phyloP scores from a whole-genome alignment of 2,888 invertebrate genomes.

The Idaea aversata region DNA sequence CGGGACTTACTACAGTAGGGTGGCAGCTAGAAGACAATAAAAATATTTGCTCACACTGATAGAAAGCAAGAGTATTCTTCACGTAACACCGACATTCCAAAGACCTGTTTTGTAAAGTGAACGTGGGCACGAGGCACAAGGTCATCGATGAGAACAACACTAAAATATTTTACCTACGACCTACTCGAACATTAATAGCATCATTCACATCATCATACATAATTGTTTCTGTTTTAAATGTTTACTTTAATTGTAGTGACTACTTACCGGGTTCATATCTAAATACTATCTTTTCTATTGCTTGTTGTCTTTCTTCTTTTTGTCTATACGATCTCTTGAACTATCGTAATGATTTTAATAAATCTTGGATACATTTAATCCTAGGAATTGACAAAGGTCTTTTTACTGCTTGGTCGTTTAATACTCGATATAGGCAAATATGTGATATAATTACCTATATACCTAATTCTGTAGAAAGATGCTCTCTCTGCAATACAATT shows the following conservation, averaged over 20 bases:
- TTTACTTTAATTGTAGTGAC: neutral
- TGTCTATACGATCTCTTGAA: too few relatives aligned
- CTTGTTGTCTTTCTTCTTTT: too few relatives aligned
- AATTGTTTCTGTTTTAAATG: constrained; percentile 12
- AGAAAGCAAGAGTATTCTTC: constrained; percentile 52
- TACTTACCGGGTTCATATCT: neutral
- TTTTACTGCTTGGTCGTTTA: too few relatives aligned
- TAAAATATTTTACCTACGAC: constrained; percentile 31
- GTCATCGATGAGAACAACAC: constrained; percentile 56
- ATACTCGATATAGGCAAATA: too few relatives aligned
- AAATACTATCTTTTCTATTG: too few relatives aligned
- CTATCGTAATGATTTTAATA: too few relatives aligned
- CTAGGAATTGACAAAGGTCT: too few relatives aligned
- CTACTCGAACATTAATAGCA: constrained; percentile 25
- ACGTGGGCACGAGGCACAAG: constrained; percentile 50
- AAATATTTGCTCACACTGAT: constrained; percentile 9
- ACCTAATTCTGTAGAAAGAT: too few relatives aligned
- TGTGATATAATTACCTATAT: too few relatives aligned
- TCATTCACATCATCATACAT: constrained; percentile 14
- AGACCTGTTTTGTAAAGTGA: constrained; percentile 59
- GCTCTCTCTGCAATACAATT: too few relatives aligned
- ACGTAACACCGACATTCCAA: constrained; percentile 46
- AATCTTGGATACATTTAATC: too few relatives aligned
- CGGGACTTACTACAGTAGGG: too few relatives aligned
- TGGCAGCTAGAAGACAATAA: neutral